phyloP scores from a whole-genome alignment of 2,888 invertebrate genomes.

The Ormyrus rosae region DNA sequence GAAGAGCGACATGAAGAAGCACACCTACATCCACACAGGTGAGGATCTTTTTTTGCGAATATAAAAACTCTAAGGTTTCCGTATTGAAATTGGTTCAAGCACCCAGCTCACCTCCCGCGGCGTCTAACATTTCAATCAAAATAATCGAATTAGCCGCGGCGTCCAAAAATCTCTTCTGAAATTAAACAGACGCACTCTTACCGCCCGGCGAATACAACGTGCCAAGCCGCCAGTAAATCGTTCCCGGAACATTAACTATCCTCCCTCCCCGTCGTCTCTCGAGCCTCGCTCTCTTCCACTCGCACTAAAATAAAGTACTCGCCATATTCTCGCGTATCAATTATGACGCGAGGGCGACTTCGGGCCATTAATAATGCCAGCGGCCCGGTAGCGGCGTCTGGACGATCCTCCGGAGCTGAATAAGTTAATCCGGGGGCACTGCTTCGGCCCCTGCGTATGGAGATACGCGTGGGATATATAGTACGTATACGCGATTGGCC shows the following conservation, averaged over 20 bases:
- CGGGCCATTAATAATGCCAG: constrained; percentile 71
- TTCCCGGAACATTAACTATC: constrained; percentile 34
- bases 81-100: no score
- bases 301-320: constrained; percentile 26
- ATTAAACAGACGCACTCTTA: neutral
- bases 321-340: constrained; percentile 54
- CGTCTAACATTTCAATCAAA: no score
- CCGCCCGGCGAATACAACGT: constrained; percentile 23
- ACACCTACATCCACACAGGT: constrained; percentile 97
- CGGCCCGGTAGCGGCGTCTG: constrained; percentile 65
- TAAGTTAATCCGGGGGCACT: constrained; percentile 66
- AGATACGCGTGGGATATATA: constrained; percentile 22
- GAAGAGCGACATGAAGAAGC: constrained; percentile 99
- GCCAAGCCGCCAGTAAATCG: constrained; percentile 47
- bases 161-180: constrained; percentile 17
- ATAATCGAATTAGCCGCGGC: neutral
- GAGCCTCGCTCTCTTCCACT: no score
- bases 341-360: constrained; percentile 60
- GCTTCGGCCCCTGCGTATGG: constrained; percentile 34
- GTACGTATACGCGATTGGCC: constrained; percentile 46
- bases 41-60: constrained; percentile 70
- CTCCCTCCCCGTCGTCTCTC: neutral
- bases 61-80: neutral
- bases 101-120: no score
- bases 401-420: constrained; percentile 62